Base-by-base conservation (phyloP, 2,888 invertebrate genomes). In the Lamellibrachia satsuma region DNA sequence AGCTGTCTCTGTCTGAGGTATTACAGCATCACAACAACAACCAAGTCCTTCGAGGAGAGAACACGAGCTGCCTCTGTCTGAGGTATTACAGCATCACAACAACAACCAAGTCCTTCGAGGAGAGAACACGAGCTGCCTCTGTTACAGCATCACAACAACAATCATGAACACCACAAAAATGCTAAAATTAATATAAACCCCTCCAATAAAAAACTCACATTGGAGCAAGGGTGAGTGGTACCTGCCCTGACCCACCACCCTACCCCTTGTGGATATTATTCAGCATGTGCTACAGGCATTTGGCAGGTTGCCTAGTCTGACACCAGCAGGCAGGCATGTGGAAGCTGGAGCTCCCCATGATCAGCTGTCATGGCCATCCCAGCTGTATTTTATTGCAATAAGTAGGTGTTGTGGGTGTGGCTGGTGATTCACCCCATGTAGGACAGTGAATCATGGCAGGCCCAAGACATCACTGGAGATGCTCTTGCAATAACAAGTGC, bases 341-440 rank as follows among this genome's bases (percentile, higher is more conserved):
- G 22, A 75, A 22, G 22, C 75, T 0, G 75, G 22, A 75, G 75
- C 75, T 6, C 75, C 75, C 15, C 75, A 75, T 15, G 75, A 22
- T 75, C 22, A 75, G 75, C 75, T 75, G 75, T 22, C 4, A 15
- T 75, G 15, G 75, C 75, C 75, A 75, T 75, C 75, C n/a, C 75
- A 75, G 75, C 75, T 15, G 75, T 75, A n/a, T 75, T 75, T 75
- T 75, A 75, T 75, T 75, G 75, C 75, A 75, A 75, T 75, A 75
- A 75, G 22, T 75, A 75, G n/a, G 22, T 75, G 75, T 22, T 15
- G 3, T 75, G 75, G 75, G 15, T 22, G 75, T 11, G n/a, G 22
- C 3, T 11, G 22, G 75, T 22, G 15, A 75, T 75, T 15, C 57
- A n/a, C 22, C 75, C 75, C n/a, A n/a, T 75, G 75, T n/a, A 22